Evolutionary conservation across 2,888 invertebrate genomes (phyloP).

Genomic region (Mesorhabditis spiculigera): DNA sequence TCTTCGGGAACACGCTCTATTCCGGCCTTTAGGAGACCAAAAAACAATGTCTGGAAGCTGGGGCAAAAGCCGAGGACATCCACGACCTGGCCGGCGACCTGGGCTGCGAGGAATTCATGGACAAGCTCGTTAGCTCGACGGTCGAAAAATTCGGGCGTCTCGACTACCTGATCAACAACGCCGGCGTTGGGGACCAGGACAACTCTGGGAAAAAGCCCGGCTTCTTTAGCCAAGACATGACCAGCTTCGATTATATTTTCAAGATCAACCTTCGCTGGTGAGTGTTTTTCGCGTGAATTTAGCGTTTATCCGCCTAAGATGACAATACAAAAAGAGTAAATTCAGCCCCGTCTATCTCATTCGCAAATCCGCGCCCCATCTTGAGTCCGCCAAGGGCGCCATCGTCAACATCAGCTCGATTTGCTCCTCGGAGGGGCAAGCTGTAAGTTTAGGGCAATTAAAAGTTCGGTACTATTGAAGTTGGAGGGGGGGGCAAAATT

Average conservation of each 20-base stretch:
- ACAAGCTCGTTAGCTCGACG: background rate
- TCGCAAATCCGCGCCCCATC: background rate
- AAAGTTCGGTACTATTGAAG: no score
- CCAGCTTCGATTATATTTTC: background rate
- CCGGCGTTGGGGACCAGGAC: background rate
- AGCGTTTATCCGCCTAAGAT: background rate
- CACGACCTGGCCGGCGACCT: background rate
- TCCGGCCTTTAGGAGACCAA: background rate
- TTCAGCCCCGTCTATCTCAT: background rate
- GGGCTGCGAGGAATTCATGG: background rate
- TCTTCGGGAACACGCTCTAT: background rate
- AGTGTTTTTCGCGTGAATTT: background rate
- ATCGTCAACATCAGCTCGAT: background rate
- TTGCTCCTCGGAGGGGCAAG: background rate
- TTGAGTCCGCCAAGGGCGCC: background rate
- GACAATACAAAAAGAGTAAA: background rate
- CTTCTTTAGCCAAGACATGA: background rate
- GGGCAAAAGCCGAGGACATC: background rate
- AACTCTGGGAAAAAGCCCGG: background rate
- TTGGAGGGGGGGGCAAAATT: no score
- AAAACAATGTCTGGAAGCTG: slow-evolving; percentile 1
- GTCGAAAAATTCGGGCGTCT: slow-evolving; percentile 4
- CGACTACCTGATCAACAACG: slow-evolving; percentile 1
- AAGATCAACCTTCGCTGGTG: background rate
- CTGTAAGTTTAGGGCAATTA: background rate